Conservation (phyloP, 2,113 vertebrate species). For the Neotoma lepida region DNA sequence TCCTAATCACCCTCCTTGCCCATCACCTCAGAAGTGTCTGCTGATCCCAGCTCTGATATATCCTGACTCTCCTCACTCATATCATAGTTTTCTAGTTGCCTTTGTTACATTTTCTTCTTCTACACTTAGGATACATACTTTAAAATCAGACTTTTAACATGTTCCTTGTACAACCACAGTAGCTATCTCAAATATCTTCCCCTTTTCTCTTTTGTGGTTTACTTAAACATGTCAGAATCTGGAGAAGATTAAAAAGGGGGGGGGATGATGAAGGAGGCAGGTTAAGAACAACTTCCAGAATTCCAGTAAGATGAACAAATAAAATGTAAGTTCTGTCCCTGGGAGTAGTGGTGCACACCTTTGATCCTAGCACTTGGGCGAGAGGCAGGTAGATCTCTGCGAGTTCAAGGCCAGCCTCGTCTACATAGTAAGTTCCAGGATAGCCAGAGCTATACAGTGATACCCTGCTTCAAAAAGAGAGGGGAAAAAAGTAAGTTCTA, state of each 20-base stretch:
- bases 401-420: not conserved
- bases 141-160: not conserved
- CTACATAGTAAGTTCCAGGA: not conserved
- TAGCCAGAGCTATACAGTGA: not conserved
- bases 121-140: not conserved
- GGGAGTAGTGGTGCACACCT: not conserved
- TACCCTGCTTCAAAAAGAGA: not conserved
- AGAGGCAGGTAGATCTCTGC: not conserved
- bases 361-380: not conserved
- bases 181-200: not conserved
- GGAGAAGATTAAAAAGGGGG: conserved; percentile 2
- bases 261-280: not conserved
- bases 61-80: not conserved
- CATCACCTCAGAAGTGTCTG: not conserved
- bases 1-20: not conserved
- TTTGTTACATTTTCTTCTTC: not conserved
- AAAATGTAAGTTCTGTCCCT: not conserved
- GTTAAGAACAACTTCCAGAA: not conserved
- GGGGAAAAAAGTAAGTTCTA: not conserved
- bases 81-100: not conserved
- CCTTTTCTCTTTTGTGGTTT: conserved; percentile 12
- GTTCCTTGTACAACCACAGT: not conserved
- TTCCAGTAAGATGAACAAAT: not conserved
- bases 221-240: not conserved
- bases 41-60: not conserved